A percentile compares a stretch with the other conserved stretches of the same genome.
Evolutionary conservation across 2,113 vertebrate genomes (phyloP).

Genomic region (Semicossyphus pulcher): DNA sequence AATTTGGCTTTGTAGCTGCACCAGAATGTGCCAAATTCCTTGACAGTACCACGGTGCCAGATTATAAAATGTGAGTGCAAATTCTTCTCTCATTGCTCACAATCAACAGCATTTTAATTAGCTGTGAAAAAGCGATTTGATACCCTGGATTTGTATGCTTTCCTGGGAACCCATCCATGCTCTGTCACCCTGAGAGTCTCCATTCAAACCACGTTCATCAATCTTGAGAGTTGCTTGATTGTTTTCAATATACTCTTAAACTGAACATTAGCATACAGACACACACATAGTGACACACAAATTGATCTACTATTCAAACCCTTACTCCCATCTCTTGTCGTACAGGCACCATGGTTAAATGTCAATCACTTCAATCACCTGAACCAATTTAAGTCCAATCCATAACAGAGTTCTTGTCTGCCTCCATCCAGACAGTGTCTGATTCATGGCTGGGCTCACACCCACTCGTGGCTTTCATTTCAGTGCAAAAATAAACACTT

Average conservation of each 20-base stretch:
- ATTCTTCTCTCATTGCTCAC: slow-evolving; percentile 15
- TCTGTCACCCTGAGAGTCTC: slow-evolving; percentile 3
- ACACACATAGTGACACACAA: too few relatives aligned
- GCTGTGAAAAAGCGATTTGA: slow-evolving; percentile 43
- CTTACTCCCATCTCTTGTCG: background rate
- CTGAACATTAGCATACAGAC: too few relatives aligned
- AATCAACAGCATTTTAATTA: slow-evolving; percentile 22
- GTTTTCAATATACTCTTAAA: too few relatives aligned
- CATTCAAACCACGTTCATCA: slow-evolving; percentile 5
- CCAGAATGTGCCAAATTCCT: slow-evolving; percentile 29
- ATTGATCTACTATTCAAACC: background rate
- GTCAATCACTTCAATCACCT: slow-evolving; percentile 30
- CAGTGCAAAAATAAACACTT: slow-evolving; percentile 42
- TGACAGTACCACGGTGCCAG: background rate
- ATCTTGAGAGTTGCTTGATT: background rate
- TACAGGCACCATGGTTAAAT: background rate
- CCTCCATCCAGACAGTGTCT: slow-evolving; percentile 30
- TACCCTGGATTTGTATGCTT: background rate
- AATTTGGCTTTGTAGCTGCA: slow-evolving; percentile 29
- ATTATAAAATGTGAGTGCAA: slow-evolving; percentile 22
- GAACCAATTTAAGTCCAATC: background rate
- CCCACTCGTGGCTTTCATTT: slow-evolving; percentile 50
- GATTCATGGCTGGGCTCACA: slow-evolving; percentile 42
- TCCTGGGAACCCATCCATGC: slow-evolving; percentile 32
- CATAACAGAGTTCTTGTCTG: slow-evolving; percentile 13